These are phyloP conservation scores for Toxotes jaculatrix DNA, from an alignment of 2,113 vertebrate species.

Conservation along the genomic window DNA sequence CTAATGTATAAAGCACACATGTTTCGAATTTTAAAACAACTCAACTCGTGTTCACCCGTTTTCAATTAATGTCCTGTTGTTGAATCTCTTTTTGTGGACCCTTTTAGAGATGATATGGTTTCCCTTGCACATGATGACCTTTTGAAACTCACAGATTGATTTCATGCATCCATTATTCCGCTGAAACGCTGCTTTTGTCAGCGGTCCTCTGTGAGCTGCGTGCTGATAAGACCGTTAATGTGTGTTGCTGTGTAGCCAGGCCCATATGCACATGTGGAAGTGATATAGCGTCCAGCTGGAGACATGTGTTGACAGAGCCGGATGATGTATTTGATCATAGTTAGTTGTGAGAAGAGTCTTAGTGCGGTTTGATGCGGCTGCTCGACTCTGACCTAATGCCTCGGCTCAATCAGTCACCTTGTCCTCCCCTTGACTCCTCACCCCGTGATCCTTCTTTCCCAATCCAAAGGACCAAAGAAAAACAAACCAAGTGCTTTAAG, in stretches of 20 bases:
- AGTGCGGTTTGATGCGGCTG: conserved; percentile 78
- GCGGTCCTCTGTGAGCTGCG: conserved; percentile 57
- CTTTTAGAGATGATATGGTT: conserved; percentile 60
- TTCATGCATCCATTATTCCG: conserved; percentile 77
- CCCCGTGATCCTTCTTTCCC: conserved; percentile 75
- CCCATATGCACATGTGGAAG: conserved; percentile 77
- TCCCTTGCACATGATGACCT: conserved; percentile 74
- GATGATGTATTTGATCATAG: conserved; percentile 79
- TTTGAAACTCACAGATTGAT: conserved; percentile 80
- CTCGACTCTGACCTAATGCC: conserved; percentile 80
- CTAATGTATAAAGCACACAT: conserved; percentile 68
- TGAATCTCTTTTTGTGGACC: conserved; percentile 55
- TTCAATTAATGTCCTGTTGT: conserved; percentile 75
- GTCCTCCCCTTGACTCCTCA: conserved; percentile 85
- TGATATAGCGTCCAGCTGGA: conserved; percentile 77
- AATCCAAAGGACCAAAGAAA: conserved; percentile 76
- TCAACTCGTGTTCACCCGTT: conserved; percentile 66
- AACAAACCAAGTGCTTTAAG: conserved; percentile 70
- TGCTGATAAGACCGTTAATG: conserved; percentile 73
- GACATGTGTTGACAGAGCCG: conserved; percentile 78
- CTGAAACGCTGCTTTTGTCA: conserved; percentile 70
- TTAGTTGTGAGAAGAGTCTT: conserved; percentile 71
- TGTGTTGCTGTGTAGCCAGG: conserved; percentile 44
- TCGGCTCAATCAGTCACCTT: conserved; percentile 83
- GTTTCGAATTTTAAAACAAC: conserved; percentile 75